Percentiles rank a stretch among this genome's conserved stretches.
Evolutionary conservation across 1,140 invertebrate genomes (phyloP).

Genomic region (Diuraphis noxia): DNA sequence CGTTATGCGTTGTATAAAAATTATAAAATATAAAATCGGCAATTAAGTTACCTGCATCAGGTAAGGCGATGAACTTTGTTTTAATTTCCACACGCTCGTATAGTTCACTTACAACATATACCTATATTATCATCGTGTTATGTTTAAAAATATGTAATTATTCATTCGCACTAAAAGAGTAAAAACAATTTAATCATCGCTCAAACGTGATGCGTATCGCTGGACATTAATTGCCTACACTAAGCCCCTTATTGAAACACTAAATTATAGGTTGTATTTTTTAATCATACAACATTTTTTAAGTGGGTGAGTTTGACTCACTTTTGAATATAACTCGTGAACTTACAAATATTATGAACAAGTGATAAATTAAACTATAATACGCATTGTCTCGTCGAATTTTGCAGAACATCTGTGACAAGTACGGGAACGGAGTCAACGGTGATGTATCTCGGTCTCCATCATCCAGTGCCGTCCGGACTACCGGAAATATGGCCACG

Average conservation of each 20-base stretch:
- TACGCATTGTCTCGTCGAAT: not conserved
- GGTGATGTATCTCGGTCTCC: not conserved
- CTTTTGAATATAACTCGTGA: not conserved
- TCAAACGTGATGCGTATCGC: no score
- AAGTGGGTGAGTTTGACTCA: not conserved
- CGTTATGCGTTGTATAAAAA: no score
- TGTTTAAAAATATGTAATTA: not conserved
- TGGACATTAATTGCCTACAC: not conserved
- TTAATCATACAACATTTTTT: not conserved
- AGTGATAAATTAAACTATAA: not conserved
- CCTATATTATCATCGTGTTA: not conserved
- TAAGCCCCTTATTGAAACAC: not conserved
- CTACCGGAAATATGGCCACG: not conserved
- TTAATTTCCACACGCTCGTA: not conserved
- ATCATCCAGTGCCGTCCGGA: not conserved
- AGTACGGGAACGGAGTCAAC: not conserved
- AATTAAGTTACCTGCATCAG: not conserved
- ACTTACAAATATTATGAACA: not conserved
- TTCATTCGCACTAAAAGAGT: not conserved
- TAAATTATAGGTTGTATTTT: not conserved
- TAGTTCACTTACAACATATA: not conserved
- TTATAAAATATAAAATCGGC: not conserved
- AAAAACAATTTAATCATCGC: not conserved
- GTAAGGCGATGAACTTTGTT: no score
- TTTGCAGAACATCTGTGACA: conserved; percentile 17